These are phyloP conservation scores for Syrmaticus mikado DNA, from an alignment of 2,113 vertebrate species.

Conservation along the genomic window DNA sequence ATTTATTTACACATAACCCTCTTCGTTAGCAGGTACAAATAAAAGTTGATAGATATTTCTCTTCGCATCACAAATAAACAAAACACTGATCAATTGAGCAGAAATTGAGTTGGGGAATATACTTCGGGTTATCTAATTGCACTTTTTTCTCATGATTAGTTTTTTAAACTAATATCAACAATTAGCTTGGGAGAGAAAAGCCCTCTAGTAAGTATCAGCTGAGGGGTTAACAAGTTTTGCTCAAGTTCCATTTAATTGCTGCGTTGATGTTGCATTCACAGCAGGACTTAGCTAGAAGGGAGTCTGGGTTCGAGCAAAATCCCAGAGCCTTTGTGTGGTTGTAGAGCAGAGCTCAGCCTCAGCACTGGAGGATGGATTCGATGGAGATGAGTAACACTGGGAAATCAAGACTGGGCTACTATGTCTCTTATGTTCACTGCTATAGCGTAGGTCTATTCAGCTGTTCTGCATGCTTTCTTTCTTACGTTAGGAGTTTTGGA, in stretches of 20 bases:
- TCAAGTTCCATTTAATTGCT: background rate
- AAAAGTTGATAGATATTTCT: background rate
- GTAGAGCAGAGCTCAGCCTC: background rate
- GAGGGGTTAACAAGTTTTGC: constrained; percentile 44
- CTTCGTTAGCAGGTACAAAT: background rate
- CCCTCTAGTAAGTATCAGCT: background rate
- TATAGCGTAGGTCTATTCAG: constrained; percentile 62
- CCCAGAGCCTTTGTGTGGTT: background rate
- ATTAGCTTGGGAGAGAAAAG: background rate
- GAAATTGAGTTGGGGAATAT: background rate
- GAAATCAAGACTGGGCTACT: constrained; percentile 39
- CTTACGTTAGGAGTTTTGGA: background rate
- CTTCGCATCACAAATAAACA: background rate
- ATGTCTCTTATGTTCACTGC: constrained; percentile 68
- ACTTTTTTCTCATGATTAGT: background rate
- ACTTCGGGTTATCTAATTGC: background rate
- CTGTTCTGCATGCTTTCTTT: background rate
- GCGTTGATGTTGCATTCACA: background rate
- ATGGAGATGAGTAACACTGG: background rate
- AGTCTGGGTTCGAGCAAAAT: background rate
- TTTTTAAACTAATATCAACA: background rate
- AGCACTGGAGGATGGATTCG: background rate
- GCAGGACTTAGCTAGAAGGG: constrained; percentile 27
- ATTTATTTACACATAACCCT: background rate
- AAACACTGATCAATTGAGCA: background rate